Percentiles rank a stretch among this genome's conserved stretches.
These are phyloP conservation scores for Epicauta chinensis DNA, from an alignment of 1,140 invertebrate genomes.

Conservation along the genomic window DNA sequence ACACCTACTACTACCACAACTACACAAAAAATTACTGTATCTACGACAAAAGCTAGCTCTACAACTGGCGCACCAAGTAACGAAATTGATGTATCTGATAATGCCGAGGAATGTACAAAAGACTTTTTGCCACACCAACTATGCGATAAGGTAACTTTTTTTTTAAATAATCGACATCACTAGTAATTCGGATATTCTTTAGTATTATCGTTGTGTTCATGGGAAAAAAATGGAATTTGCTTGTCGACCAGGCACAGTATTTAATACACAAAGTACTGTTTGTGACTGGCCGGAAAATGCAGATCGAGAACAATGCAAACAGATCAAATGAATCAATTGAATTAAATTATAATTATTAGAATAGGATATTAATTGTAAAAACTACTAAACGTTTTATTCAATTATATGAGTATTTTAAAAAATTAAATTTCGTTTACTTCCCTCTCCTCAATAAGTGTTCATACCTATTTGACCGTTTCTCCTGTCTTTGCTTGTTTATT, in stretches of 20 bases:
- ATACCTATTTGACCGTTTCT: too few relatives aligned
- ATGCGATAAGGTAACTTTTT: conserved; percentile 50
- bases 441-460: too few relatives aligned
- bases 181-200: conserved; percentile 23
- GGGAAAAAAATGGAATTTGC: conserved; percentile 63
- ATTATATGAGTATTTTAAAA: too few relatives aligned
- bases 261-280: conserved; percentile 57
- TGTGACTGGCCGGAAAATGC: conserved; percentile 76
- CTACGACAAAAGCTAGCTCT: conserved; percentile 16
- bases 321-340: conserved; percentile 1
- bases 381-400: too few relatives aligned
- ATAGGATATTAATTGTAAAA: too few relatives aligned
- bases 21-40: conserved; percentile 26
- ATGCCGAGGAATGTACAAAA: conserved; percentile 31
- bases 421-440: too few relatives aligned
- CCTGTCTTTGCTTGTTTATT: too few relatives aligned
- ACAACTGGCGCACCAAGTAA: conserved; percentile 22
- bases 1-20: conserved; percentile 39
- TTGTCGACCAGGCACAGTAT: conserved; percentile 67
- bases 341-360: too few relatives aligned
- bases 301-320: conserved; percentile 53
- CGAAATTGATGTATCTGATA: conserved; percentile 22
- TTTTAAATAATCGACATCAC: conserved; percentile 2
- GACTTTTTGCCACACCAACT: conserved; percentile 63
- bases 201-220: conserved; percentile 78